A percentile compares a stretch with the other conserved stretches of the same genome.
Conservation (phyloP, 1,140 invertebrate species). For the Hyphantria cunea region DNA sequence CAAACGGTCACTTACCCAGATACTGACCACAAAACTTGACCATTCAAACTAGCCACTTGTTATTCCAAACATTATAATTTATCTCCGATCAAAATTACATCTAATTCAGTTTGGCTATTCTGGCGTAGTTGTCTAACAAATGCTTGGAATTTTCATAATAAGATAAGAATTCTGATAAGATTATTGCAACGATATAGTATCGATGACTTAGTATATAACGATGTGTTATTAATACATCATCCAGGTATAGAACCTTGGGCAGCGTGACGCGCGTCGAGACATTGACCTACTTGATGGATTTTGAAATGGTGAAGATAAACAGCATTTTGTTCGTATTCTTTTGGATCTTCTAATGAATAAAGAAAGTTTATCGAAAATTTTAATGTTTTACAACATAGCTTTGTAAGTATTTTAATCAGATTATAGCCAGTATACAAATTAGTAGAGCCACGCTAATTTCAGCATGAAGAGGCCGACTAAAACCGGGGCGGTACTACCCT, state of each 20-base stretch:
- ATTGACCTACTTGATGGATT: background rate
- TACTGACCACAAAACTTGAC: too few species aligned
- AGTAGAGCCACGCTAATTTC: too few species aligned
- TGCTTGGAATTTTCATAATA: too few species aligned
- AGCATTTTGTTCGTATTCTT: background rate
- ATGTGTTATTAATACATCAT: background rate
- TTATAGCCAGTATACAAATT: background rate
- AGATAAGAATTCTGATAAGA: too few species aligned
- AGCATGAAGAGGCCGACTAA: too few species aligned
- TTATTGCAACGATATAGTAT: background rate
- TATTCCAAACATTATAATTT: too few species aligned
- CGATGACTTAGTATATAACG: background rate
- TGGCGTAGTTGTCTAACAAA: too few species aligned
- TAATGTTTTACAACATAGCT: background rate
- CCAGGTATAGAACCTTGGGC: background rate
- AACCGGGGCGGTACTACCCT: too few species aligned
- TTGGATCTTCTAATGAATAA: background rate
- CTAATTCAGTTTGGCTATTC: too few species aligned
- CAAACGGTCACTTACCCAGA: too few species aligned
- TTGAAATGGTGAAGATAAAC: background rate
- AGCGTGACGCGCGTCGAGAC: background rate
- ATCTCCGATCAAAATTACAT: too few species aligned
- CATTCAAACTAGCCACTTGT: too few species aligned
- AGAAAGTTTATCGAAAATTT: background rate
- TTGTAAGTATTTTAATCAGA: background rate